These are phyloP conservation scores for Gracilinanus agilis DNA, from an alignment of 2,113 vertebrate species.

Conservation along the genomic window DNA sequence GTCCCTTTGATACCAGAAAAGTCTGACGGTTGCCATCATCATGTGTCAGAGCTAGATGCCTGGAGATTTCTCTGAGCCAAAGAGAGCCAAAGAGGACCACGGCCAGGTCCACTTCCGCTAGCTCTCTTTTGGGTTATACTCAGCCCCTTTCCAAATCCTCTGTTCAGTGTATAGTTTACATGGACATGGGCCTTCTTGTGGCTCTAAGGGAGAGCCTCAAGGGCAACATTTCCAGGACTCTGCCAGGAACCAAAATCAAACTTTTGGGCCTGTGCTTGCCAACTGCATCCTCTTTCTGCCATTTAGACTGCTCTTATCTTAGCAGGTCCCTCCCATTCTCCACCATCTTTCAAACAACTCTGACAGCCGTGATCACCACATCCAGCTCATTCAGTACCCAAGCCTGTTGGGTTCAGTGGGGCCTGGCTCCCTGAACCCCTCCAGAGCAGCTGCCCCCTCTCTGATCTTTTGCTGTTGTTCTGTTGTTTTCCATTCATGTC, in stretches of 20 bases:
- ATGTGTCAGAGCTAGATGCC: neutral
- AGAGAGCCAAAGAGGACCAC: neutral
- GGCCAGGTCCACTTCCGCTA: neutral
- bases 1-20: neutral
- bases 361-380: too few relatives aligned
- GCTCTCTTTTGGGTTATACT: neutral
- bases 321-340: neutral
- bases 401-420: neutral
- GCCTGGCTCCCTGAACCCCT: neutral
- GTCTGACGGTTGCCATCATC: neutral
- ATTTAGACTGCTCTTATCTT: neutral
- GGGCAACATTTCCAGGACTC: neutral
- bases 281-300: too few relatives aligned
- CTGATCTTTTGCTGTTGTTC: neutral
- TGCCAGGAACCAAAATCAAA: too few relatives aligned
- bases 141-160: too few relatives aligned
- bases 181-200: neutral
- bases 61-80: neutral
- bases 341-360: neutral
- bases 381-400: neutral
- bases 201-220: neutral
- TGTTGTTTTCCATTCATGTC: too few relatives aligned
- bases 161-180: neutral
- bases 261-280: neutral
- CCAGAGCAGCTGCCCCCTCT: neutral